Conservation (phyloP, 2,113 vertebrate genomes). For the Saimiri boliviensis region DNA sequence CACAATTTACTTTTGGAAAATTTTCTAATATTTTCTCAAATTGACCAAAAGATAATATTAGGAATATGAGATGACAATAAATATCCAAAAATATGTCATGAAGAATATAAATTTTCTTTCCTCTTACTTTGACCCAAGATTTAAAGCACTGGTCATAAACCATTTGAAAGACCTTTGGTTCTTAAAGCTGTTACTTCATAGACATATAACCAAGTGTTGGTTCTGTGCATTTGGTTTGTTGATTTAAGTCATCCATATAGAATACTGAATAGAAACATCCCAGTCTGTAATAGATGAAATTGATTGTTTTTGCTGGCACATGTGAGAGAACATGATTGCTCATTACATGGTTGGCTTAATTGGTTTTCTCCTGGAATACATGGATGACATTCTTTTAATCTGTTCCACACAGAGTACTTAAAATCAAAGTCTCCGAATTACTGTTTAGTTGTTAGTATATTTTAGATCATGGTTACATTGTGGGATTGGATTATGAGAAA, state of each 20-base stretch:
- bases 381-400: constrained; percentile 77
- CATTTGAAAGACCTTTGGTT: not conserved
- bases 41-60: not conserved
- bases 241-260: constrained; percentile 55
- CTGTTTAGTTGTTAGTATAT: constrained; percentile 75
- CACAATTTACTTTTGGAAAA: not conserved
- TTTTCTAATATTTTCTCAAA: not conserved
- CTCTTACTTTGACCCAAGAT: not conserved
- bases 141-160: no score
- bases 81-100: not conserved
- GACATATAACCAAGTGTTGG: constrained; percentile 10
- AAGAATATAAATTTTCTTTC: not conserved
- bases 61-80: not conserved
- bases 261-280: constrained; percentile 15
- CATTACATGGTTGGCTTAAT: constrained; percentile 74
- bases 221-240: constrained; percentile 65
- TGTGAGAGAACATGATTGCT: constrained; percentile 70
- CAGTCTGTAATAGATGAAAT: constrained; percentile 71
- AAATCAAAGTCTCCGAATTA: constrained; percentile 76
- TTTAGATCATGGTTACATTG: constrained; percentile 62
- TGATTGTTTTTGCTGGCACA: constrained; percentile 75
- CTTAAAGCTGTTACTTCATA: constrained; percentile 3
- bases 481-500: constrained; percentile 60
- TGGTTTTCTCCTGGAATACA: constrained; percentile 78
- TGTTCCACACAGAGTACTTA: constrained; percentile 70